Evolutionary conservation across 2,797 vertebrate genomes (phyloP).

Genomic region (Ctenosaura bakeri): DNA sequence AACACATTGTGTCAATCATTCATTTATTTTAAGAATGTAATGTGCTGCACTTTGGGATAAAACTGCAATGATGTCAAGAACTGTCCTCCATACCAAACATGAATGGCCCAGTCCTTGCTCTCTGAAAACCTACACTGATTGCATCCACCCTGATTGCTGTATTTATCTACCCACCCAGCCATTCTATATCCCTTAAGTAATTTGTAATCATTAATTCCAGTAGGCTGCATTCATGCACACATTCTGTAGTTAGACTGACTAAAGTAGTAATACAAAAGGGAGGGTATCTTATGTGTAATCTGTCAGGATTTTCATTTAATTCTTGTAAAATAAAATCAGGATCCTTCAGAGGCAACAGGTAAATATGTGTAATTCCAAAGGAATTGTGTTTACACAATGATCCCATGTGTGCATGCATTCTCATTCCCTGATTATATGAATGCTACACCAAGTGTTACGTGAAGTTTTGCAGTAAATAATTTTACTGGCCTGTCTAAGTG

Average conservation of each 20-base stretch:
- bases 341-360: neutral
- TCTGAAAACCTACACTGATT: neutral
- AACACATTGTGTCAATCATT: neutral
- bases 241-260: neutral
- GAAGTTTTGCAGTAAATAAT: neutral
- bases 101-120: too few species aligned
- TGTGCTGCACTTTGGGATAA: too few species aligned
- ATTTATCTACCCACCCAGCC: neutral
- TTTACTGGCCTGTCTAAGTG: constrained; percentile 6
- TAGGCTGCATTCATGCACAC: neutral
- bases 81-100: neutral
- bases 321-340: neutral
- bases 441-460: neutral
- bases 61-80: neutral
- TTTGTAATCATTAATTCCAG: neutral
- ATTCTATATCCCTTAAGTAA: neutral
- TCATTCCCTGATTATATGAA: rapidly evolving
- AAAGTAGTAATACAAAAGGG: neutral
- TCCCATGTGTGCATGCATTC: neutral
- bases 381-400: neutral
- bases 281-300: neutral
- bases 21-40: too few species aligned
- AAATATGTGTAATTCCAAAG: neutral
- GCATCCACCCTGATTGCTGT: too few species aligned
- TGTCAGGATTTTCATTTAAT: neutral